These are phyloP conservation scores for Tokudaia tokunoshimensis DNA, from an alignment of 2,797 vertebrate species.

Conservation along the genomic window DNA sequence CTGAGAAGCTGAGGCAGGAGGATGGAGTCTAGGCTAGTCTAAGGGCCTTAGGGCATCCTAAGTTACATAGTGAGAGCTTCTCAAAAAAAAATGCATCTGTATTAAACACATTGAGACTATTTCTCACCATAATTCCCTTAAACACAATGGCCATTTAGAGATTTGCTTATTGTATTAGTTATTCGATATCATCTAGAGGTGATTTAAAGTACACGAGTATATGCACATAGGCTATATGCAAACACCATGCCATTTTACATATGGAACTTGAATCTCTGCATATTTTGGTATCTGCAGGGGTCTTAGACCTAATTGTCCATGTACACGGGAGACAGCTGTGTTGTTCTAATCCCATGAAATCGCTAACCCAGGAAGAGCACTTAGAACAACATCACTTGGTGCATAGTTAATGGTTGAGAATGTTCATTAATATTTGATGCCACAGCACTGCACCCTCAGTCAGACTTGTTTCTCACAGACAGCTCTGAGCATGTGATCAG, in stretches of 20 bases:
- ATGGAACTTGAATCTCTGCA: background rate
- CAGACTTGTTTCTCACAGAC: background rate
- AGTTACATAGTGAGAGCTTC: background rate
- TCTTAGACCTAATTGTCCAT: background rate
- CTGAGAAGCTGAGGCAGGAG: background rate
- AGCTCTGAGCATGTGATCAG: background rate
- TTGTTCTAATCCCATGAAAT: accelerated
- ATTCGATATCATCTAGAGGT: background rate
- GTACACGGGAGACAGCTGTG: background rate
- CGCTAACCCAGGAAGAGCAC: background rate
- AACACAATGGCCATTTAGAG: background rate
- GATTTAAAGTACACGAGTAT: background rate
- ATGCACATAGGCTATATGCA: background rate
- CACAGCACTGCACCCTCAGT: background rate
- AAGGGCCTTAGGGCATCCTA: background rate
- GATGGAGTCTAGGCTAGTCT: background rate
- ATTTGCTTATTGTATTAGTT: background rate
- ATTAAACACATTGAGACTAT: background rate
- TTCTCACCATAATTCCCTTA: background rate
- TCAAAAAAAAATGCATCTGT: background rate
- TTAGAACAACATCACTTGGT: background rate
- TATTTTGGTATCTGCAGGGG: background rate
- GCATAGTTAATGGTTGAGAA: background rate
- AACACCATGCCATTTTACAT: background rate
- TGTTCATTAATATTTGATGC: background rate